A percentile compares a stretch with the other conserved stretches of the same genome.
Conservation (phyloP, 2,797 vertebrate genomes). For the Adelosebastes latens region DNA sequence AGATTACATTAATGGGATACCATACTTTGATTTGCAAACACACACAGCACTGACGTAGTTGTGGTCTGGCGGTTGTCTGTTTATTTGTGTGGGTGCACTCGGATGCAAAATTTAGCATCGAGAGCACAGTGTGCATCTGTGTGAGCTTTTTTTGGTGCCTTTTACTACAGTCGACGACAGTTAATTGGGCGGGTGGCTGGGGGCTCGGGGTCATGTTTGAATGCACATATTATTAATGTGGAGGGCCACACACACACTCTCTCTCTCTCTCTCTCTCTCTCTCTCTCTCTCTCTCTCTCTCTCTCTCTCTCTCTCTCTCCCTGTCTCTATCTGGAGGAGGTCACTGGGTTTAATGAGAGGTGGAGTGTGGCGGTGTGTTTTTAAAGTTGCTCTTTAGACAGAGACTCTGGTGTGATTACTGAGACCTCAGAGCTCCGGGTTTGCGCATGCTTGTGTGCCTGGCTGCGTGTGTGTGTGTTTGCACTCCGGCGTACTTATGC, state of each 20-base stretch:
- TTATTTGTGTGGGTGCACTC: conserved; percentile 37
- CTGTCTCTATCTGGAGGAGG: conserved; percentile 54
- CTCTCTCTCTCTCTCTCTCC: conserved; percentile 11
- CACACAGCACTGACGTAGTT: not conserved
- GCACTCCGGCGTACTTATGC: conserved; percentile 20
- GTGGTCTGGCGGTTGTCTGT: conserved; percentile 26
- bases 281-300: conserved; percentile 19
- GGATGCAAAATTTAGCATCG: conserved; percentile 30
- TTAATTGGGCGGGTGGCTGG: conserved; percentile 45
- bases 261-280: conserved; percentile 14
- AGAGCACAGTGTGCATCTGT: conserved; percentile 25
- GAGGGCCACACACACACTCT: conserved; percentile 49
- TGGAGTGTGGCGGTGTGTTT: conserved; percentile 72
- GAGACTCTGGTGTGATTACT: conserved; percentile 70
- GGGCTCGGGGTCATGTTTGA: conserved; percentile 60
- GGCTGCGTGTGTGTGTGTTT: conserved; percentile 31
- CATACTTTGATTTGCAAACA: conserved; percentile 11
- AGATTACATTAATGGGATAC: conserved; percentile 1
- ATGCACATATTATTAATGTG: conserved; percentile 69
- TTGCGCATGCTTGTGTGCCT: conserved; percentile 22
- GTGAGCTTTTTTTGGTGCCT: conserved; percentile 5
- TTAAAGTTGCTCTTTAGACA: conserved; percentile 74
- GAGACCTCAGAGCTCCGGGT: conserved; percentile 64
- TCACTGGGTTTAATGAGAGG: conserved; percentile 81
- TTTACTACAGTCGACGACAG: conserved; percentile 36